These are phyloP conservation scores for Dermochelys coriacea DNA, from an alignment of 2,797 vertebrate species.

Conservation along the genomic window DNA sequence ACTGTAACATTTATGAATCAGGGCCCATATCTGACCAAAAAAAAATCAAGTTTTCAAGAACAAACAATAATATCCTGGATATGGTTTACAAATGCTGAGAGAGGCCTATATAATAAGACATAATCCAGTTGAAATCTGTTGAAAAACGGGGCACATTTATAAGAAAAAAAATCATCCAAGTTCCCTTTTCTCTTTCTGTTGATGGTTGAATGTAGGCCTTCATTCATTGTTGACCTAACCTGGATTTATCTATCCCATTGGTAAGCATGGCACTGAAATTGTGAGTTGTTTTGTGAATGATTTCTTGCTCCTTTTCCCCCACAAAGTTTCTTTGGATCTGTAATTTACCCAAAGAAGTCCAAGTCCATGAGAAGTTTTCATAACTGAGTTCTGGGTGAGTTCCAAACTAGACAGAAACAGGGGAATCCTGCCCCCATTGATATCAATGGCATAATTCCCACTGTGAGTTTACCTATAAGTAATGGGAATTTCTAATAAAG, in stretches of 20 bases:
- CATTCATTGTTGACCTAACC: not conserved
- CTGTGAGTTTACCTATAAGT: not conserved
- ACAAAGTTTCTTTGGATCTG: not conserved
- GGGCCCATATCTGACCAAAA: not conserved
- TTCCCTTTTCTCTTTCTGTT: not conserved
- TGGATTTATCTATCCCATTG: not conserved
- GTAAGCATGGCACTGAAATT: fast-evolving
- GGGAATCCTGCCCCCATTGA: not conserved
- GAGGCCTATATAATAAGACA: too few relatives aligned
- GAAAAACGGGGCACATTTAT: not conserved
- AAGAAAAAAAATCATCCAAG: not conserved
- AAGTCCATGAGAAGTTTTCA: not conserved
- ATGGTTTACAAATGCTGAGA: too few relatives aligned
- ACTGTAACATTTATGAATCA: not conserved
- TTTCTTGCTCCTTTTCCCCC: not conserved
- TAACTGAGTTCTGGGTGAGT: not conserved
- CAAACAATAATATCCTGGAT: not conserved
- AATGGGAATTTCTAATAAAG: not conserved
- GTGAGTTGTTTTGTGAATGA: not conserved
- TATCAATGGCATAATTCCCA: not conserved
- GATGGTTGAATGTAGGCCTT: fast-evolving
- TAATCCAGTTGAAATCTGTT: too few relatives aligned
- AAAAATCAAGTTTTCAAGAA: not conserved
- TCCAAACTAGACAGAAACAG: not conserved
- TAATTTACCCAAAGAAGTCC: not conserved